Conservation (phyloP, 2,888 invertebrate genomes). For the Spodoptera exigua region DNA sequence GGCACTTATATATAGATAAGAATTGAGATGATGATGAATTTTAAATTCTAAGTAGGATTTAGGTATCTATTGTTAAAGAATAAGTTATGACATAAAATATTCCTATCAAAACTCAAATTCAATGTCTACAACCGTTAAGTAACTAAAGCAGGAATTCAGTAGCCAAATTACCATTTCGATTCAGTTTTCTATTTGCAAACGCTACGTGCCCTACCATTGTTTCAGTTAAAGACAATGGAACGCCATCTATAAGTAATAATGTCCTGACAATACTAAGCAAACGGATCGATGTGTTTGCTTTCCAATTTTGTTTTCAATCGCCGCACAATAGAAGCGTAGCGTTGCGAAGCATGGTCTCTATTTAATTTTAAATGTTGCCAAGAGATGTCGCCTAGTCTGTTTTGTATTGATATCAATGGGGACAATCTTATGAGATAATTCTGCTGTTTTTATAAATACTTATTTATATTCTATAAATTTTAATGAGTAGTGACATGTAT, state of each 20-base stretch:
- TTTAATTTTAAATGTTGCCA: background rate
- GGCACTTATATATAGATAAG: no score
- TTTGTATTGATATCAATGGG: no score
- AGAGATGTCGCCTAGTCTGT: conserved; percentile 40
- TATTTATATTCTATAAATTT: no score
- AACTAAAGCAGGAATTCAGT: conserved; percentile 1
- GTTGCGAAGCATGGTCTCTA: background rate
- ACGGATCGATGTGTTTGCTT: conserved; percentile 28
- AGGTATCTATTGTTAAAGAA: no score
- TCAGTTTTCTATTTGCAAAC: conserved; percentile 25
- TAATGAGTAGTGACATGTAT: no score
- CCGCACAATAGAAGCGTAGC: conserved; percentile 16
- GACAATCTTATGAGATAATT: no score
- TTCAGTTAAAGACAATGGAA: conserved; percentile 16
- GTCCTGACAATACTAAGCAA: conserved; percentile 13
- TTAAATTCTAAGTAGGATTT: no score
- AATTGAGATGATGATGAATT: no score
- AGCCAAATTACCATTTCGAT: conserved; percentile 11
- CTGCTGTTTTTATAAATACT: no score
- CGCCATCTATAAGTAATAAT: conserved; percentile 46
- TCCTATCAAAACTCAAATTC: background rate
- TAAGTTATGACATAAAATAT: no score
- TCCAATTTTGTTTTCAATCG: conserved; percentile 9
- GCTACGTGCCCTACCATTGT: conserved; percentile 11
- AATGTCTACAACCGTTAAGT: background rate